These are phyloP conservation scores for Balaenoptera acutorostrata DNA, from an alignment of 2,113 vertebrate genomes.

Conservation along the genomic window DNA sequence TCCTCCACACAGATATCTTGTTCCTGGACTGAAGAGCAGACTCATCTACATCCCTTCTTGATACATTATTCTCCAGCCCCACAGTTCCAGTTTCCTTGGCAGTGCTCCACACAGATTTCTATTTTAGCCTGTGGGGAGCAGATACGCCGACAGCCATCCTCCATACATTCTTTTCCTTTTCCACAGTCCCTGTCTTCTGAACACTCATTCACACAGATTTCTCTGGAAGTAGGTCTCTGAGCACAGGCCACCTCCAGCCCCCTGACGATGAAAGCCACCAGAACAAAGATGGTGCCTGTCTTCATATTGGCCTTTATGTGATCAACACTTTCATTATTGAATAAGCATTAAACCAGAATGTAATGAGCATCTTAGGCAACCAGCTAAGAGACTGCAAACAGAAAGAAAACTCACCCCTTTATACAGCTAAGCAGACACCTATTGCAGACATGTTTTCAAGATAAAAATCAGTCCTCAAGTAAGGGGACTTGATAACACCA, in stretches of 20 bases:
- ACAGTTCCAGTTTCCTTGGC: too few species aligned
- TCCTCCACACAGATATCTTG: too few species aligned
- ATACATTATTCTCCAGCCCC: too few species aligned
- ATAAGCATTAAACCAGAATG: neutral
- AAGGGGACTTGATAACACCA: neutral
- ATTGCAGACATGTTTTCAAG: neutral
- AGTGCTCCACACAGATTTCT: too few species aligned
- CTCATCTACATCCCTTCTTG: too few species aligned
- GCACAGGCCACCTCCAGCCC: neutral
- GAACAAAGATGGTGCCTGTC: neutral
- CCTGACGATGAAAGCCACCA: neutral
- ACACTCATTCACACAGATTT: neutral
- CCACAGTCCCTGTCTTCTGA: neutral
- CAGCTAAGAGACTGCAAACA: neutral
- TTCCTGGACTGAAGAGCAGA: too few species aligned
- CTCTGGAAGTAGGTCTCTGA: accelerated
- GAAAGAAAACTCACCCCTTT: neutral
- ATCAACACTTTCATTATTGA: neutral
- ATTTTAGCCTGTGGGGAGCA: neutral
- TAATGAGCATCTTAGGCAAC: neutral
- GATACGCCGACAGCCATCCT: neutral
- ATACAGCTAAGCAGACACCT: neutral
- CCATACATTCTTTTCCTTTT: neutral
- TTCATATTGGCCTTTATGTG: slow-evolving; percentile 3
- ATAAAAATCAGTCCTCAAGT: neutral